Conservation (phyloP, 2,113 vertebrate genomes). For the Ciconia boyciana region DNA sequence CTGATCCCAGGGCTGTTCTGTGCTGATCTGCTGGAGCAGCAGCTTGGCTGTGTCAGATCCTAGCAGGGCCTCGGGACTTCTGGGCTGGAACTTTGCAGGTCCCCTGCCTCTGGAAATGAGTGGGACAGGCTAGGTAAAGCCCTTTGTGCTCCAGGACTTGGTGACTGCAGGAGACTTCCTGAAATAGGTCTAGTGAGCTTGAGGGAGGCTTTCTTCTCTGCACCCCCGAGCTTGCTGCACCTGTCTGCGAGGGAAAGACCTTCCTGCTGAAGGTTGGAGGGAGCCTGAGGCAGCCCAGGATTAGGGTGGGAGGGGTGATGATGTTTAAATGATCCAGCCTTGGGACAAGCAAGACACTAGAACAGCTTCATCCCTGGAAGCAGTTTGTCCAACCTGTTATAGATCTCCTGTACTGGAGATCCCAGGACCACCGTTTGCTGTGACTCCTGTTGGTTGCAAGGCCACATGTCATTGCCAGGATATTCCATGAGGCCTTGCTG, state of each 20-base stretch:
- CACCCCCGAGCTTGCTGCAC: not conserved
- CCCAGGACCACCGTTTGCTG: not conserved
- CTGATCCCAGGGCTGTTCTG: not conserved
- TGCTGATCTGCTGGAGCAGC: not conserved
- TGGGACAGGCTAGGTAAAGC: not conserved
- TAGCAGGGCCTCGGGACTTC: not conserved
- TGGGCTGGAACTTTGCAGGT: not conserved
- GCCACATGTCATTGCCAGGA: not conserved
- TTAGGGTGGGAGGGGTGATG: not conserved
- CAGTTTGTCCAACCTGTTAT: not conserved
- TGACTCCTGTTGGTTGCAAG: not conserved
- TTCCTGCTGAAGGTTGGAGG: not conserved
- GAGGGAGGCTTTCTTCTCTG: not conserved
- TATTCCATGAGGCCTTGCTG: not conserved
- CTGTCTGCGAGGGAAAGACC: not conserved
- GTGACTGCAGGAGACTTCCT: not conserved
- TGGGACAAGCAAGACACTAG: not conserved
- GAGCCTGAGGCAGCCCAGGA: not conserved
- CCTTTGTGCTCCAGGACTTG: not conserved
- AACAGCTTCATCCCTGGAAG: not conserved
- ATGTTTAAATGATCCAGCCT: not conserved
- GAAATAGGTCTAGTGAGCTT: not conserved
- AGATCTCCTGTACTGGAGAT: not conserved
- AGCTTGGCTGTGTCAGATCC: not conserved
- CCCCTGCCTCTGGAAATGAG: not conserved